Evolutionary conservation across 1,140 invertebrate species (phyloP).

Genomic region (Atta texana): DNA sequence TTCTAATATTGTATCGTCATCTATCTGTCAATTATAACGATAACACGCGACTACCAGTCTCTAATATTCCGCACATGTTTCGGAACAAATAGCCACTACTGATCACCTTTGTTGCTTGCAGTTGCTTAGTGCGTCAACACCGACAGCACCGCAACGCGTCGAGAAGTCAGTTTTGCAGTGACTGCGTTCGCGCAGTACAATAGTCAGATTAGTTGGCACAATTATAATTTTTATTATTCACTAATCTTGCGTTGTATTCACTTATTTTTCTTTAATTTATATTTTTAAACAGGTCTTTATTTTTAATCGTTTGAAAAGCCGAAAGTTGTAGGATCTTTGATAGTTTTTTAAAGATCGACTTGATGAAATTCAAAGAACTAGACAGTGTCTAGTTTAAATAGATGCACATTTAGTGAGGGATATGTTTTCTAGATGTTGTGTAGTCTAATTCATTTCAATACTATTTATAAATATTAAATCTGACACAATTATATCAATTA

Average conservation of each 20-base stretch:
- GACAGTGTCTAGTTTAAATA: neutral
- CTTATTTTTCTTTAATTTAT: neutral
- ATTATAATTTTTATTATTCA: neutral
- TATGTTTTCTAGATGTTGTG: neutral
- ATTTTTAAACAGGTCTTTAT: neutral
- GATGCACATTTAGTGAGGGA: neutral
- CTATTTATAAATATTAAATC: neutral
- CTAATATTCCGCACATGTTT: conserved; percentile 57
- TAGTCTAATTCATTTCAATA: neutral
- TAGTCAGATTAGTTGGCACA: neutral
- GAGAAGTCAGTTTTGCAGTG: neutral
- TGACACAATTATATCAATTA: neutral
- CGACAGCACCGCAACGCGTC: neutral
- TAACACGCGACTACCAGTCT: conserved; percentile 66
- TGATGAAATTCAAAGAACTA: neutral
- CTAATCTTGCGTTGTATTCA: neutral
- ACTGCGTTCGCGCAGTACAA: neutral
- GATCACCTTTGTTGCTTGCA: neutral
- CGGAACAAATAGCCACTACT: conserved; percentile 10
- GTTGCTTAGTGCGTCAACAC: conserved; percentile 40
- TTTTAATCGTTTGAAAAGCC: neutral
- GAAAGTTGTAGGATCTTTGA: neutral
- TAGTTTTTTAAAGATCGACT: neutral
- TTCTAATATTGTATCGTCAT: neutral
- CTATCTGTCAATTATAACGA: conserved; percentile 8